Base-by-base conservation (phyloP, 2,888 invertebrate genomes). In the Dryadula phaetusa region DNA sequence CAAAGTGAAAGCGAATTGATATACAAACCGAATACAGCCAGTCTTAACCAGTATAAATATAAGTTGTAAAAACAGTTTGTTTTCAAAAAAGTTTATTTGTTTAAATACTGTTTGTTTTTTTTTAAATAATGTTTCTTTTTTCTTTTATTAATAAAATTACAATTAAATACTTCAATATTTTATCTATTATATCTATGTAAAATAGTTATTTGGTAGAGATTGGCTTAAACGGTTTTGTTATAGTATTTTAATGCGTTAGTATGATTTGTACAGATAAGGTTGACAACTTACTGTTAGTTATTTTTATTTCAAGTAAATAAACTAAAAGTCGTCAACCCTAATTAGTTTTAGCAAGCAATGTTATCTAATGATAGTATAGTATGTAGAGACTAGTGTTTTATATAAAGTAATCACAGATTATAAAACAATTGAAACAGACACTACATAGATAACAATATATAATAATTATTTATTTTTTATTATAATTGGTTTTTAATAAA, bases 11-110 rank as follows among this genome's bases (percentile, higher is more conserved):
- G 62, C 62, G 22, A 34, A 42, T 42, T 6, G 16, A 18, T 46
- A 46, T 53, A 25, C 32, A 32, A 58, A 66, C 53, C 58, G 14
- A 28, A 49, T 69, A 32, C 12, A 69, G 66, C 60, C 58, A 63
- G 54, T 54, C 46, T 42, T 18, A 66, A 49, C 58, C 14, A 40
- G 28, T 49, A 7, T 14, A 54, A 18, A 37, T 14, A 28, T 14
- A 14, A 16, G 10, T 22, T 47, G 8, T 20, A n/a, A n/a, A n/a
- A n/a, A n/a, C n/a, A n/a, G n/a, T n/a, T n/a, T n/a, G n/a, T n/a
- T n/a, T n/a, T 28, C 28, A 28, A 28, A 28, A 28, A 28, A 28
- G n/a, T n/a, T n/a, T n/a, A 28, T 28, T 28, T 28, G 28, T 28
- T 28, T 28, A 6, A 28, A 3, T 6, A 28, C 6, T 28, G 28